These are phyloP conservation scores for Carcinoscorpius rotundicauda DNA, from an alignment of 1,140 invertebrate genomes.

Conservation along the genomic window DNA sequence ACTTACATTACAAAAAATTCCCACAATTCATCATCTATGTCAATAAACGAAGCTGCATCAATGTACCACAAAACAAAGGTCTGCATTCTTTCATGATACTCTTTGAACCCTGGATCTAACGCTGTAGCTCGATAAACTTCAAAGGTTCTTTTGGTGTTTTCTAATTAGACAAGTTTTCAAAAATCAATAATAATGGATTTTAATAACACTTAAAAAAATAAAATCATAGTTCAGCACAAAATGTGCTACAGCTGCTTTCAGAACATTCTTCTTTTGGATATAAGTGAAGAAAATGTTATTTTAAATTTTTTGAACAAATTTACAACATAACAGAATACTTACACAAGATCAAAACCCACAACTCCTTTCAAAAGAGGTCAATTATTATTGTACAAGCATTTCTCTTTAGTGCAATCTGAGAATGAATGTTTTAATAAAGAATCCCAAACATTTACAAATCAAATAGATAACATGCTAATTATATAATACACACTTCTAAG, in stretches of 20 bases:
- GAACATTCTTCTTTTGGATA: not conserved
- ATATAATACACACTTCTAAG: too few relatives aligned
- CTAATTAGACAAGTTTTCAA: not conserved
- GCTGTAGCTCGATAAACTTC: slow-evolving; percentile 67
- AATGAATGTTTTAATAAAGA: too few relatives aligned
- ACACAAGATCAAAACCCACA: too few relatives aligned
- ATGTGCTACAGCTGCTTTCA: not conserved
- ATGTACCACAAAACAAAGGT: slow-evolving; percentile 91
- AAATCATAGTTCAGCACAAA: not conserved
- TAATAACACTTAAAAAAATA: not conserved
- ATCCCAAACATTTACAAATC: too few relatives aligned
- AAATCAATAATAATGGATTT: slow-evolving; percentile 1
- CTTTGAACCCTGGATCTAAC: slow-evolving; percentile 52
- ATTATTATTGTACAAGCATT: too few relatives aligned
- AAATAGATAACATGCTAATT: too few relatives aligned
- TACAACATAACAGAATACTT: not conserved
- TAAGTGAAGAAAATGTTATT: not conserved
- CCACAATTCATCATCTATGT: slow-evolving; percentile 86
- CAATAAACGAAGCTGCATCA: slow-evolving; percentile 78
- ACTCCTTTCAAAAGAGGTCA: too few relatives aligned
- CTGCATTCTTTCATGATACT: slow-evolving; percentile 72
- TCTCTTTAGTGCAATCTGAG: too few relatives aligned
- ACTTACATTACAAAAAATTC: slow-evolving; percentile 26
- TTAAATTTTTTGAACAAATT: not conserved
- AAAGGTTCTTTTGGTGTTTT: slow-evolving; percentile 41